Evolutionary conservation across 1,140 invertebrate genomes (phyloP).

Genomic region (Metopolophium dirhodum): DNA sequence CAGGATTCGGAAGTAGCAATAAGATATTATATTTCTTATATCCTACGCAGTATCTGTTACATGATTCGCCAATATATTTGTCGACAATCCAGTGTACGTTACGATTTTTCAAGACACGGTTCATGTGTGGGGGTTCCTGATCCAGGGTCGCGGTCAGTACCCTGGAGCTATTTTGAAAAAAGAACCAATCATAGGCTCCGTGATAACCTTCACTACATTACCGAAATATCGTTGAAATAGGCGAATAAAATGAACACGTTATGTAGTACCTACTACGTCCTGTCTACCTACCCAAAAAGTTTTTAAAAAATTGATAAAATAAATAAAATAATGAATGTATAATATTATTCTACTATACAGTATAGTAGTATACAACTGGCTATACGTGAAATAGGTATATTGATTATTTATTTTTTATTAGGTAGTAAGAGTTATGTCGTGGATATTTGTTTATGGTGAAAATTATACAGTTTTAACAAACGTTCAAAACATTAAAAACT

Average conservation of each 20-base stretch:
- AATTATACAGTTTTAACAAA: neutral
- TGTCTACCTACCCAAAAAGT: neutral
- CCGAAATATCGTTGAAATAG: neutral
- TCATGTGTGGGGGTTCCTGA: neutral
- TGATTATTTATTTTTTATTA: neutral
- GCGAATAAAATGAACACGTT: neutral
- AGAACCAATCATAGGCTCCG: neutral
- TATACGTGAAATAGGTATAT: neutral
- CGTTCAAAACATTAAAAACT: neutral
- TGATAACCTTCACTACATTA: neutral
- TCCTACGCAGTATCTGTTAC: neutral
- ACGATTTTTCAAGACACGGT: neutral
- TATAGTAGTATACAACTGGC: too few relatives aligned
- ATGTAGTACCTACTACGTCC: too few relatives aligned
- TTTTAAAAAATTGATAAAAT: neutral
- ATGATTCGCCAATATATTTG: too few relatives aligned
- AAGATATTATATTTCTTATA: neutral
- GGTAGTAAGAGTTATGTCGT: neutral
- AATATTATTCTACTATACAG: too few relatives aligned
- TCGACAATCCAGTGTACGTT: neutral
- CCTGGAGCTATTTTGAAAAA: neutral
- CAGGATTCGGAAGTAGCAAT: neutral
- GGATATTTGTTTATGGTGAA: neutral
- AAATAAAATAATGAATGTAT: too few relatives aligned
- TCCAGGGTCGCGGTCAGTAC: neutral